A percentile compares a stretch with the other conserved stretches of the same genome.
phyloP scores from a whole-genome alignment of 53 echinoderm and acorn worm genomes.

The Luidia sarsii region DNA sequence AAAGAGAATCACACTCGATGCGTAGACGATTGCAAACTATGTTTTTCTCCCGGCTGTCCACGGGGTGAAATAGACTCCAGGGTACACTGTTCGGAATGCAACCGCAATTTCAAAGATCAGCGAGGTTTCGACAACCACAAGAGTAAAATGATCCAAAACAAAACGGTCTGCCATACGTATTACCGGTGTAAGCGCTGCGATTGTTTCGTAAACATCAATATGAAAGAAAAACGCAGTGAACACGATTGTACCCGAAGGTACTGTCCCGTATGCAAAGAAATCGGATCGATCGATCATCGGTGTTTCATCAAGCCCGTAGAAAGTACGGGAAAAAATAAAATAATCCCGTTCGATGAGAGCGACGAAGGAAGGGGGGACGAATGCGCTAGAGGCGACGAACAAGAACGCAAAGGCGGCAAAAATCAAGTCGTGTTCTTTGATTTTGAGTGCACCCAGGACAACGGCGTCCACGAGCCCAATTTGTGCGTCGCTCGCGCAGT shows the following conservation, averaged over 20 bases:
- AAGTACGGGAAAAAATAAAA: background rate
- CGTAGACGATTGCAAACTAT: conserved; percentile 36
- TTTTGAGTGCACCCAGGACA: conserved; percentile 40
- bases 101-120: conserved; percentile 8
- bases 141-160: conserved; percentile 42
- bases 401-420: background rate
- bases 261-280: background rate
- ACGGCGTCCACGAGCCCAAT: conserved; percentile 36
- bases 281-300: conserved; percentile 1
- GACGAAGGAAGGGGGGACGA: background rate
- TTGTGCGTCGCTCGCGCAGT: conserved; percentile 30
- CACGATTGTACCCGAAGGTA: background rate
- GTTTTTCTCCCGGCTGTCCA: conserved; percentile 23
- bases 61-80: conserved; percentile 5
- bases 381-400: background rate
- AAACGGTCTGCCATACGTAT: conserved; percentile 21
- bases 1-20: conserved; percentile 33
- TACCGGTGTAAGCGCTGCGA: conserved; percentile 22
- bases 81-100: conserved; percentile 22
- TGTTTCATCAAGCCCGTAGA: conserved; percentile 1
- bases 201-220: background rate
- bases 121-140: background rate
- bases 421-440: conserved; percentile 32
- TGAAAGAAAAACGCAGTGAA: background rate
- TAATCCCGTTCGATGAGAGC: background rate